phyloP scores from a whole-genome alignment of 2,888 invertebrate species.

The Drosophila algonquin region DNA sequence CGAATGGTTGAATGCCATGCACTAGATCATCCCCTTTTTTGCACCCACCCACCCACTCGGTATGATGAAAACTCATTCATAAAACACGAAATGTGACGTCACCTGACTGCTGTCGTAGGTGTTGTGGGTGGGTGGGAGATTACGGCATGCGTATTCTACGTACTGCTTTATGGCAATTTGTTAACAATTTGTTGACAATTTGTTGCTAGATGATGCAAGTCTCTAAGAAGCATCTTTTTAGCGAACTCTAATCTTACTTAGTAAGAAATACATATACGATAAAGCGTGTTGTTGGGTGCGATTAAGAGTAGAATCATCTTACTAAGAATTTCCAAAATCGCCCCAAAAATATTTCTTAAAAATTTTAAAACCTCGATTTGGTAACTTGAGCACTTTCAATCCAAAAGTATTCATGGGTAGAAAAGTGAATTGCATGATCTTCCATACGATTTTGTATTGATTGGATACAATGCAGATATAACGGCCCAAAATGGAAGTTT shows the following conservation, averaged over 20 bases:
- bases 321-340: too few species aligned
- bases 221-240: not conserved
- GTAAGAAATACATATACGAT: constrained; percentile 1
- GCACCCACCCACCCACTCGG: not conserved
- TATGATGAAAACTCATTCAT: constrained; percentile 56
- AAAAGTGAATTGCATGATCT: too few species aligned
- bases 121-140: constrained; percentile 1
- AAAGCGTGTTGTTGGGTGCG: too few species aligned
- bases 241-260: not conserved
- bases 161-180: constrained; percentile 4
- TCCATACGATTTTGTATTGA: too few species aligned
- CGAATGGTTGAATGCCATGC: constrained; percentile 3
- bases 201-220: constrained; percentile 37
- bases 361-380: too few species aligned
- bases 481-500: too few species aligned
- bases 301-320: too few species aligned
- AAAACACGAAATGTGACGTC: constrained; percentile 47
- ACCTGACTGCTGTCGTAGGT: constrained; percentile 5
- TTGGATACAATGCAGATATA: too few species aligned
- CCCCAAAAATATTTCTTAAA: too few species aligned
- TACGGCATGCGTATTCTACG: not conserved
- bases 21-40: constrained; percentile 2
- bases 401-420: too few species aligned
- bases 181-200: constrained; percentile 16
- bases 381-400: too few species aligned